Conservation (phyloP, 23 tunicate genomes). For the Phallusia fumigata region DNA sequence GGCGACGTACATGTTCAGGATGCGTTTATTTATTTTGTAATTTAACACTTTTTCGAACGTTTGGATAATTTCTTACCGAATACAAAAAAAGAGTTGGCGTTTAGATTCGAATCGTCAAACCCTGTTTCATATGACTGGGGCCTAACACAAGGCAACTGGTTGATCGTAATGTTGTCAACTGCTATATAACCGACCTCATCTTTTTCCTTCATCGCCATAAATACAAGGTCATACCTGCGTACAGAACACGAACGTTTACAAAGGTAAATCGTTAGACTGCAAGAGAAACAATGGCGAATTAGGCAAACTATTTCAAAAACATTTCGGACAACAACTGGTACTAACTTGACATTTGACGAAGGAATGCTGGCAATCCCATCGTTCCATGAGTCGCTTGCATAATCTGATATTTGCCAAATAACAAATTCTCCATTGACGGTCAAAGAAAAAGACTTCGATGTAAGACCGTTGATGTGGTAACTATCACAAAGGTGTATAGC, state of each 20-base stretch:
- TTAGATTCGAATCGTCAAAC: slow-evolving; percentile 28
- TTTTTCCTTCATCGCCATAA: slow-evolving; percentile 24
- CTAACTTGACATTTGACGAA: slow-evolving; percentile 57
- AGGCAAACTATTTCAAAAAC: too few relatives aligned
- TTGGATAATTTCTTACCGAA: not conserved
- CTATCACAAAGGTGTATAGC: not conserved
- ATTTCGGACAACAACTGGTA: not conserved
- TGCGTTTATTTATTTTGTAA: too few relatives aligned
- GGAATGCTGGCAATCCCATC: slow-evolving; percentile 57
- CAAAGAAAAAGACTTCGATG: not conserved
- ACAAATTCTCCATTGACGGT: slow-evolving; percentile 24
- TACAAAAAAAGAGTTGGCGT: not conserved
- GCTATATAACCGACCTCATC: slow-evolving; percentile 39
- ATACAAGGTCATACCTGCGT: slow-evolving; percentile 48
- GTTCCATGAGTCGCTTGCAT: slow-evolving; percentile 42
- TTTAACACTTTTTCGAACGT: too few relatives aligned
- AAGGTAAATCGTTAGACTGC: not conserved
- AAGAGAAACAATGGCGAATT: not conserved
- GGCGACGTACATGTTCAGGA: too few relatives aligned
- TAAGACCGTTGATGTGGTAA: not conserved
- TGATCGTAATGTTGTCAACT: slow-evolving; percentile 57
- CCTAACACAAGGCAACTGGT: slow-evolving; percentile 45
- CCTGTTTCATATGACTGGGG: slow-evolving; percentile 43
- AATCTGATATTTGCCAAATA: slow-evolving; percentile 35
- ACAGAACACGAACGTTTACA: not conserved